These are phyloP conservation scores for Hypsopygia costalis DNA, from an alignment of 2,888 invertebrate species.

Conservation along the genomic window DNA sequence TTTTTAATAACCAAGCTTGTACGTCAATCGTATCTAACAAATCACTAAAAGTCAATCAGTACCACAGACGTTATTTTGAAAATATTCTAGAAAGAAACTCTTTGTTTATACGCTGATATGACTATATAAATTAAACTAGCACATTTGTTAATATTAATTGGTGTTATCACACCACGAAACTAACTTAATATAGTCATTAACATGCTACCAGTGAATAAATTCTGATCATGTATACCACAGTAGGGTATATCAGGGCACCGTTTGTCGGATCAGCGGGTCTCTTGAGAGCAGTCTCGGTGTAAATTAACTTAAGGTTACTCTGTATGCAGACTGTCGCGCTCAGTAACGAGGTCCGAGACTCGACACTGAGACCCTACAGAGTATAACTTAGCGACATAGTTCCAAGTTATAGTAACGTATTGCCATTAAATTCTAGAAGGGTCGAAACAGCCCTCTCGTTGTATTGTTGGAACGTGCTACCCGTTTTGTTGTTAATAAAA, in stretches of 20 bases:
- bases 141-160: neutral
- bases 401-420: conserved; percentile 32
- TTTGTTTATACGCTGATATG: too few relatives aligned
- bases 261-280: conserved; percentile 53
- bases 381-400: conserved; percentile 43
- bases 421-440: conserved; percentile 35
- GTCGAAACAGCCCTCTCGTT: conserved; percentile 20
- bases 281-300: conserved; percentile 52
- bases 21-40: too few relatives aligned
- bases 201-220: conserved; percentile 34
- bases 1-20: too few relatives aligned
- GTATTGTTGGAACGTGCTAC: neutral
- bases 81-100: too few relatives aligned
- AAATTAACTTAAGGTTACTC: conserved; percentile 74
- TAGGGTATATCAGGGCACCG: conserved; percentile 51
- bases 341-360: conserved; percentile 66
- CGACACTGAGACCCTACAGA: conserved; percentile 30
- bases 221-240: conserved; percentile 42
- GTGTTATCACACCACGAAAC: neutral
- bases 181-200: neutral
- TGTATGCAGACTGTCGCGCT: conserved; percentile 68
- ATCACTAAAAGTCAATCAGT: too few relatives aligned
- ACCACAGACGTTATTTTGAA: too few relatives aligned
- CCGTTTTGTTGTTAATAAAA: conserved; percentile 3
- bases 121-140: too few relatives aligned